These are phyloP conservation scores for Opisthocomus hoazin DNA, from an alignment of 2,113 vertebrate genomes.

Conservation along the genomic window DNA sequence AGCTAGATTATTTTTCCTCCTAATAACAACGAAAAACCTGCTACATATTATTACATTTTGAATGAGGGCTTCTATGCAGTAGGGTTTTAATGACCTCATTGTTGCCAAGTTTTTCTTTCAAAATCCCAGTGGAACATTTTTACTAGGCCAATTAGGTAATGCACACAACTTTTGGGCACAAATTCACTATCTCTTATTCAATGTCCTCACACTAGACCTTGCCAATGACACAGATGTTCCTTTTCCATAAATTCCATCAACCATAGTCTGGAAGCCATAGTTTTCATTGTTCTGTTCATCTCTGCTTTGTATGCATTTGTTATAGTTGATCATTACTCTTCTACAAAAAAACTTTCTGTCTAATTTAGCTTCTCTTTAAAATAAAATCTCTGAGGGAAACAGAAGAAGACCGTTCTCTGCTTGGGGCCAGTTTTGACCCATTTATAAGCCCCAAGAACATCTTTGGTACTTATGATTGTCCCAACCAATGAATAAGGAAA, in stretches of 20 bases:
- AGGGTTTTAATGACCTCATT: slow-evolving; percentile 22
- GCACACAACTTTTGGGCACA: slow-evolving; percentile 7
- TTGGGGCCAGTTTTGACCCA: background rate
- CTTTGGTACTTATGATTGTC: background rate
- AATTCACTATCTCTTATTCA: background rate
- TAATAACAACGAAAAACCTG: background rate
- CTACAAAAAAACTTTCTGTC: background rate
- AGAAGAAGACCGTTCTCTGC: background rate
- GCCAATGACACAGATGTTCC: slow-evolving; percentile 37
- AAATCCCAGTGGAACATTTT: slow-evolving; percentile 3
- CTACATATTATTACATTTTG: background rate
- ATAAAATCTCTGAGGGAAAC: background rate
- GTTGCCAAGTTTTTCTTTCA: slow-evolving; percentile 41
- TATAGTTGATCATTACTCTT: background rate
- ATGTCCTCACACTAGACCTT: background rate
- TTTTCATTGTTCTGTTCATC: background rate
- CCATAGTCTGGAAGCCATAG: background rate
- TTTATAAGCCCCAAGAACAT: background rate
- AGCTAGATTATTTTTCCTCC: background rate
- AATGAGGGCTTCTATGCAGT: slow-evolving; percentile 9
- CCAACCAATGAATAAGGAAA: background rate
- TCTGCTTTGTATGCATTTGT: background rate
- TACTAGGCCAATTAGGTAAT: slow-evolving; percentile 14
- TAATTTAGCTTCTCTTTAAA: background rate
- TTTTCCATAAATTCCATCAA: slow-evolving; percentile 18